Percentiles rank a stretch among this genome's conserved stretches.
phyloP scores from a whole-genome alignment of 92 coral and sea anemone genomes.

The Bergia sp. region DNA sequence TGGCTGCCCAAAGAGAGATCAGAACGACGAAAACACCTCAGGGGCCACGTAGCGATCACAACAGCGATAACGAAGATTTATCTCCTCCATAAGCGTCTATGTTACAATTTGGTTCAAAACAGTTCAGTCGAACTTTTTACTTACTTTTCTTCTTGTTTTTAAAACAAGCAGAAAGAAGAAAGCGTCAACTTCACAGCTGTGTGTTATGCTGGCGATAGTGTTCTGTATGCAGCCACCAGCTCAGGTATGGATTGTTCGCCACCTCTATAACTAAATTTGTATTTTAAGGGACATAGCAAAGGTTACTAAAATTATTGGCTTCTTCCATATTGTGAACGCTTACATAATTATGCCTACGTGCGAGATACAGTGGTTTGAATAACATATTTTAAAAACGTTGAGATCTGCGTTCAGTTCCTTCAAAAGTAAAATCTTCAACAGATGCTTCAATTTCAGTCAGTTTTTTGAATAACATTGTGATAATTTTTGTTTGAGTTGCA shows the following conservation, averaged over 20 bases:
- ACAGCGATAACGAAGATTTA: too few species aligned
- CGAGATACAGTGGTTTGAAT: not conserved
- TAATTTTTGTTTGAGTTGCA: not conserved
- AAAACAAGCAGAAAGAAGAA: conserved; percentile 26
- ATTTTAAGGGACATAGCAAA: too few species aligned
- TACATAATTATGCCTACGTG: not conserved
- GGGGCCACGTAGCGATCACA: too few species aligned
- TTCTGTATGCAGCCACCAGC: conserved; percentile 87
- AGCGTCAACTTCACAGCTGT: conserved; percentile 79
- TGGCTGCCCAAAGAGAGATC: too few species aligned
- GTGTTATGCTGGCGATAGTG: conserved; percentile 88
- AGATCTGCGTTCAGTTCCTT: not conserved
- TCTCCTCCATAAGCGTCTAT: not conserved
- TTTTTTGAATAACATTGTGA: not conserved
- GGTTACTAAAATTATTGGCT: not conserved
- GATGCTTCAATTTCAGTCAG: not conserved
- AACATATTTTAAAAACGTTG: not conserved
- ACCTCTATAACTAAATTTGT: not conserved
- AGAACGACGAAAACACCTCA: too few species aligned
- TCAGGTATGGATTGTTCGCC: conserved; percentile 59
- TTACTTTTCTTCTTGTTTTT: not conserved
- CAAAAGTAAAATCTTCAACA: not conserved
- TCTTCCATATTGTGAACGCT: not conserved
- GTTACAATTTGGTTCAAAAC: not conserved
- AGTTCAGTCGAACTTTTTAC: not conserved